Evolutionary conservation across 2,113 vertebrate species (phyloP).

Genomic region (Syrmaticus mikado): DNA sequence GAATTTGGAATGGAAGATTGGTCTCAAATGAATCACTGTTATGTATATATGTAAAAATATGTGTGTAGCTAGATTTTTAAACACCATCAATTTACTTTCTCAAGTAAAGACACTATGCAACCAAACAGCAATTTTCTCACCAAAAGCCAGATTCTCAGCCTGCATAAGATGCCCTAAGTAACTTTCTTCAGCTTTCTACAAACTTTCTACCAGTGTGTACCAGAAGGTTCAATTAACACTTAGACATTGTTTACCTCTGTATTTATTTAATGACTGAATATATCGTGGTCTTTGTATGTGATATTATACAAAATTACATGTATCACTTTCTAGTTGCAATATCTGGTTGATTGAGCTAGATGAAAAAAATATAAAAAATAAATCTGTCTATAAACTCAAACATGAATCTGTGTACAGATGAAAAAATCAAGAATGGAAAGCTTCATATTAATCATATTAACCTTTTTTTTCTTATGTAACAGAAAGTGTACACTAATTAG

Average conservation of each 20-base stretch:
- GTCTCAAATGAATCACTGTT: accelerated
- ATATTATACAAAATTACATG: background rate
- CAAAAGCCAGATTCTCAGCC: background rate
- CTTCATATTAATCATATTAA: background rate
- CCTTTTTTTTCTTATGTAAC: background rate
- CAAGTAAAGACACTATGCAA: background rate
- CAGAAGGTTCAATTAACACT: background rate
- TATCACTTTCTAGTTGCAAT: background rate
- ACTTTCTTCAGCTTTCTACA: background rate
- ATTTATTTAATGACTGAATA: background rate
- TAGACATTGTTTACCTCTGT: accelerated
- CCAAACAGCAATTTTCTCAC: background rate
- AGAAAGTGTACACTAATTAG: background rate
- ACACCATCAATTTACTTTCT: background rate
- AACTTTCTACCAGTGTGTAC: background rate
- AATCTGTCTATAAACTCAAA: background rate
- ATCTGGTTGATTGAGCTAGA: background rate
- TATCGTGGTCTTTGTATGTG: background rate
- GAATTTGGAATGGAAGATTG: background rate
- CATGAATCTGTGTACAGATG: background rate
- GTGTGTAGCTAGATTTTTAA: background rate
- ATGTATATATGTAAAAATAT: background rate
- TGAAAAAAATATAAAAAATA: background rate
- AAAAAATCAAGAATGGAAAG: accelerated
- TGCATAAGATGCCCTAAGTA: background rate